A percentile compares a stretch with the other conserved stretches of the same genome.
Conservation (phyloP, 2,797 vertebrate genomes). For the Pipistrellus pygmaeus region DNA sequence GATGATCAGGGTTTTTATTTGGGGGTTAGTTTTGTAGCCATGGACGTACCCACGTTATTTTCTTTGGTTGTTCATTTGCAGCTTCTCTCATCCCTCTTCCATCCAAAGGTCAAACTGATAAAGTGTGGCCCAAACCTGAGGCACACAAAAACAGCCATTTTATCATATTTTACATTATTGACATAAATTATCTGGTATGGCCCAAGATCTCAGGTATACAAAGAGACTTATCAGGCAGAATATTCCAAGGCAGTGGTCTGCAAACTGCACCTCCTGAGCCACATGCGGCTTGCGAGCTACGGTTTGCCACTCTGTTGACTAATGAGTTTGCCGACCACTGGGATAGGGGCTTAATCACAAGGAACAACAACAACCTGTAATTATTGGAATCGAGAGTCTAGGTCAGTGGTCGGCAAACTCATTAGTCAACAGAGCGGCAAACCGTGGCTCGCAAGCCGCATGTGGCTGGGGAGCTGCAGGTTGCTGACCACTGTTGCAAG, state of each 20-base stretch:
- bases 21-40: background rate
- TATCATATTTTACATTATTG: background rate
- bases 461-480: too few relatives aligned
- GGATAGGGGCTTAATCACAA: too few relatives aligned
- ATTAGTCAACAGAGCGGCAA: too few relatives aligned
- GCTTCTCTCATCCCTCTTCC: background rate
- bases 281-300: too few relatives aligned
- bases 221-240: background rate
- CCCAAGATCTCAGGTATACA: background rate
- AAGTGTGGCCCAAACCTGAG: background rate
- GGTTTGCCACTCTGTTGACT: too few relatives aligned
- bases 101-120: background rate
- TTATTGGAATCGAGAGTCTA: too few relatives aligned
- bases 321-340: too few relatives aligned
- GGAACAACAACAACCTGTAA: too few relatives aligned
- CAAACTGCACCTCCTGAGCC: too few relatives aligned
- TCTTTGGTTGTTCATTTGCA: background rate
- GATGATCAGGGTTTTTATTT: background rate
- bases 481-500: too few relatives aligned
- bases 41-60: background rate
- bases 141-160: constrained; percentile 8
- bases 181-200: background rate
- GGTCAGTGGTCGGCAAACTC: too few relatives aligned
- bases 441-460: too few relatives aligned
- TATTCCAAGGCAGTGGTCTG: background rate